Conservation (phyloP, 1,140 invertebrate genomes). For the Pseudomyrmex dendroicus region DNA sequence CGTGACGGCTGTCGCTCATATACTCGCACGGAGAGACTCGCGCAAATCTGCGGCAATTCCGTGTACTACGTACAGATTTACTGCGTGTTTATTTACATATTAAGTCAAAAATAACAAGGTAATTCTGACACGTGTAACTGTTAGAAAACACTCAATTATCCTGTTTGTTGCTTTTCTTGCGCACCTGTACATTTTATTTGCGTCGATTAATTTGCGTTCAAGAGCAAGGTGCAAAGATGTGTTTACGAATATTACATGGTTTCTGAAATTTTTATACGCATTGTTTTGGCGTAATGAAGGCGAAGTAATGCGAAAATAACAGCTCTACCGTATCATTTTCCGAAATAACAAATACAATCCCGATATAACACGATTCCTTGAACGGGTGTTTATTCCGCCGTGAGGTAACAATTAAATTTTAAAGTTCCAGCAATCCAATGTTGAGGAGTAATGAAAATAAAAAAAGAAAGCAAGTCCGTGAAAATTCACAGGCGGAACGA, state of each 20-base stretch:
- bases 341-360: neutral
- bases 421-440: constrained; percentile 19
- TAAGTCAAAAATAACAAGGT: constrained; percentile 20
- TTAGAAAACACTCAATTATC: neutral
- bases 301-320: too few species aligned
- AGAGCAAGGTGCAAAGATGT: neutral
- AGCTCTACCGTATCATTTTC: neutral
- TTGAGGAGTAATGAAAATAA: constrained; percentile 38
- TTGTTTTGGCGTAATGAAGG: neutral
- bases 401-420: constrained; percentile 25
- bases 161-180: neutral
- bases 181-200: too few species aligned
- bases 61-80: too few species aligned
- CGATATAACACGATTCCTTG: neutral
- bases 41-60: constrained; percentile 13
- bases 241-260: neutral
- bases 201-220: too few species aligned
- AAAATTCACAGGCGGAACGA: constrained; percentile 47
- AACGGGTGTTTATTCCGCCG: constrained; percentile 5
- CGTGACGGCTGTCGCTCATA: constrained; percentile 43
- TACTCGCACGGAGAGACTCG: constrained; percentile 26
- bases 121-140: neutral
- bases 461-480: constrained; percentile 42
- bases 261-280: neutral
- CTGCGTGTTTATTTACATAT: neutral